Conservation (phyloP, 2,113 vertebrate genomes). For the Onychorhynchus coronatus region DNA sequence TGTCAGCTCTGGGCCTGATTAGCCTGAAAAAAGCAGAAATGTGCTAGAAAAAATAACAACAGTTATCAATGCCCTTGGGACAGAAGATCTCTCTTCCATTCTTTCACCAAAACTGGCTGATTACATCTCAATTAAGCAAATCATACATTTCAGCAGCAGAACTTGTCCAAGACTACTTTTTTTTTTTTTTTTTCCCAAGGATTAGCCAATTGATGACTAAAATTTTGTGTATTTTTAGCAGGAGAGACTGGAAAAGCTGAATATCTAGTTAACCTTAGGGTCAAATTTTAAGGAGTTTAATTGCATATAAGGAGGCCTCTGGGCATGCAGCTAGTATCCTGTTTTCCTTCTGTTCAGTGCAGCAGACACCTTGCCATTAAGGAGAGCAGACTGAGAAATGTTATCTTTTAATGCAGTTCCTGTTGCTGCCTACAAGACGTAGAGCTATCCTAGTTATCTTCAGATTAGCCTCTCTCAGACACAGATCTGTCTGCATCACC, state of each 20-base stretch:
- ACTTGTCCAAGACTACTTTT: background rate
- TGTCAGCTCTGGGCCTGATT: background rate
- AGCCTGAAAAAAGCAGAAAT: background rate
- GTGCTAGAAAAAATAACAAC: conserved; percentile 4
- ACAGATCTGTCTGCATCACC: background rate
- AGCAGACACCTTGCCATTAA: background rate
- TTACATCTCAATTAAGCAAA: background rate
- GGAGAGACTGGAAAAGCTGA: background rate
- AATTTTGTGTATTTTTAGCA: background rate
- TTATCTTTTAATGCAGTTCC: background rate
- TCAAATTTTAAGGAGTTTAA: background rate
- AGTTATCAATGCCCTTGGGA: background rate
- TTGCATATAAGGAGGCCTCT: background rate
- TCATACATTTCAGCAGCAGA: background rate
- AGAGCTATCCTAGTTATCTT: background rate
- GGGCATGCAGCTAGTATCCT: background rate
- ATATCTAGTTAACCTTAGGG: background rate
- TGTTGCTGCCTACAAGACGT: background rate
- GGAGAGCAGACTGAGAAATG: background rate
- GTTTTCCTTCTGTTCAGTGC: background rate
- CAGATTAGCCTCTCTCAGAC: background rate
- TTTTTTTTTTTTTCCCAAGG: background rate
- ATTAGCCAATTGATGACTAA: background rate
- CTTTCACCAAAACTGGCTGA: background rate
- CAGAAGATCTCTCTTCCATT: background rate